Percentiles rank a stretch among this genome's conserved stretches.
Evolutionary conservation across 1,140 invertebrate species (phyloP).

Genomic region (Frieseomelitta varia): DNA sequence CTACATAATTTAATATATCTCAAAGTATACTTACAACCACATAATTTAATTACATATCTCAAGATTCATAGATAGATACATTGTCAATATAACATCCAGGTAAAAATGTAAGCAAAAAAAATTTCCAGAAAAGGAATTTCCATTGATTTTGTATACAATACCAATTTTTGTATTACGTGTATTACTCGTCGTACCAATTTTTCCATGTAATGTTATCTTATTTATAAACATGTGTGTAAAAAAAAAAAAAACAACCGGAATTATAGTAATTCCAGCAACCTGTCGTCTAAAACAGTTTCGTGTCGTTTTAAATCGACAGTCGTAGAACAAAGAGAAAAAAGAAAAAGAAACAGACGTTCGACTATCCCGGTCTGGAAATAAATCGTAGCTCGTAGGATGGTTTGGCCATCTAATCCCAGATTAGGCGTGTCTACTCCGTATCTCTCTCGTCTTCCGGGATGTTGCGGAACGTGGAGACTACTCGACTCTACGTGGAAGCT

Average conservation of each 20-base stretch:
- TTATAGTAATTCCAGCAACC: neutral
- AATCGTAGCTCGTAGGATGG: neutral
- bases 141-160: no score
- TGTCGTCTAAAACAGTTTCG: neutral
- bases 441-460: constrained; percentile 49
- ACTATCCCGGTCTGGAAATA: constrained; percentile 18
- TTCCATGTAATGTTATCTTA: neutral
- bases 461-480: no score
- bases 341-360: neutral
- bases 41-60: no score
- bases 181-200: no score
- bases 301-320: neutral
- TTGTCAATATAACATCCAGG: no score
- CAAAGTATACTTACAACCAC: no score
- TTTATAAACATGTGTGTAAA: neutral
- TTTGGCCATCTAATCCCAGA: constrained; percentile 34
- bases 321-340: neutral
- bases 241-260: neutral
- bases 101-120: no score
- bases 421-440: constrained; percentile 25
- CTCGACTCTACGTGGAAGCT: no score
- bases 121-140: no score
- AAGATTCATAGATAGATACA: no score
- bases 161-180: no score
- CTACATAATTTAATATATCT: no score